A percentile compares a stretch with the other conserved stretches of the same genome.
These are phyloP conservation scores for Tapera naevia DNA, from an alignment of 2,797 vertebrate species.

Conservation along the genomic window DNA sequence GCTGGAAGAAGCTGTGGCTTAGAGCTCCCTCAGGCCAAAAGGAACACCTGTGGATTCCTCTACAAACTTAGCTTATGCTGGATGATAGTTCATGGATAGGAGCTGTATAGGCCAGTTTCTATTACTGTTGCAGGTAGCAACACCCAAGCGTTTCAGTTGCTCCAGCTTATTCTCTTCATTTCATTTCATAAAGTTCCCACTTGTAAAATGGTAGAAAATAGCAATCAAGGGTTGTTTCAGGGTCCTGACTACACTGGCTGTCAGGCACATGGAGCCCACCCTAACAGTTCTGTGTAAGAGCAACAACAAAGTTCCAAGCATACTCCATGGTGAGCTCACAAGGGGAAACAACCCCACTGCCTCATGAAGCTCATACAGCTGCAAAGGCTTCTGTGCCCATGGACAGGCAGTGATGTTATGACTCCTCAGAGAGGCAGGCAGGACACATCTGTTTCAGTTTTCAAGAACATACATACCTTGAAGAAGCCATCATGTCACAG, in stretches of 20 bases:
- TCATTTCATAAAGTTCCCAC: background rate
- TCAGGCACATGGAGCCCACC: background rate
- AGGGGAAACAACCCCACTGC: background rate
- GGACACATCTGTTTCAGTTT: background rate
- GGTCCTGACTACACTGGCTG: background rate
- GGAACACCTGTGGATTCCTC: background rate
- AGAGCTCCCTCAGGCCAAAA: background rate
- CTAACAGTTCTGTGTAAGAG: background rate
- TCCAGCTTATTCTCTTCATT: background rate
- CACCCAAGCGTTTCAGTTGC: background rate
- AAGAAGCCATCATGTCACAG: background rate
- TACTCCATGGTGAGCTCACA: fast-evolving
- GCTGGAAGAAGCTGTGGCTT: background rate
- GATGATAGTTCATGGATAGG: background rate
- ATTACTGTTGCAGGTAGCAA: background rate
- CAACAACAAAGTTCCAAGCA: background rate
- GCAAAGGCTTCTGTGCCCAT: background rate
- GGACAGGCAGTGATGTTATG: background rate
- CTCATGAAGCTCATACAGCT: background rate
- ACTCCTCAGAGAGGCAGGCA: background rate
- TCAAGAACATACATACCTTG: background rate
- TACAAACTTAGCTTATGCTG: background rate
- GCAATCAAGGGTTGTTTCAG: background rate
- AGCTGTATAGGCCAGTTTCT: background rate
- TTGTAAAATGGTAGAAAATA: background rate